Percentiles rank a stretch among this genome's conserved stretches.
Conservation (phyloP, 2,113 vertebrate species). For the Catagonus wagneri region DNA sequence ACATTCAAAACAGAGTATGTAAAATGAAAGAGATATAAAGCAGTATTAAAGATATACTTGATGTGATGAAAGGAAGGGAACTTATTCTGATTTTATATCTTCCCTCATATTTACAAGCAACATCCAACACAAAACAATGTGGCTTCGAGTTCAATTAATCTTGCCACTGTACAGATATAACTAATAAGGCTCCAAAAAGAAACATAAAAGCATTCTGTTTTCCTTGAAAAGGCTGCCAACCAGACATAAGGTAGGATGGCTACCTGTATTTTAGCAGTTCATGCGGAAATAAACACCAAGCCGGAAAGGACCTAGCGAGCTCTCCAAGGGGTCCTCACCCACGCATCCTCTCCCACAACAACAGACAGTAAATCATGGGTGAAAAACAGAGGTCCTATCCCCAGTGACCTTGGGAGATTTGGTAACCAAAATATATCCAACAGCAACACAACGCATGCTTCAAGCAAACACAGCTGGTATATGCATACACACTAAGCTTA, state of each 20-base stretch:
- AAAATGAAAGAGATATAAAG: conserved; percentile 58
- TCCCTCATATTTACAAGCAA: conserved; percentile 45
- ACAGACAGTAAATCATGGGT: neutral
- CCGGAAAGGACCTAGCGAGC: neutral
- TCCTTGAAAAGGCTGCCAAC: conserved; percentile 26
- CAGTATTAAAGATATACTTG: conserved; percentile 50
- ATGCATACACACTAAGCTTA: neutral
- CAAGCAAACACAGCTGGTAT: neutral
- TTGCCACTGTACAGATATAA: conserved; percentile 25
- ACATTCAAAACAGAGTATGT: neutral
- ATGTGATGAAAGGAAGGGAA: conserved; percentile 39
- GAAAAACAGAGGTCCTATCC: neutral
- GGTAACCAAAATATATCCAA: neutral
- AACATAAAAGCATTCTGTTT: conserved; percentile 49
- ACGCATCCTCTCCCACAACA: neutral
- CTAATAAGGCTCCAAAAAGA: conserved; percentile 54
- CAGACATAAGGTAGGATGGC: neutral
- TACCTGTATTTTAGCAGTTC: conserved; percentile 42
- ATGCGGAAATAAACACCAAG: conserved; percentile 61
- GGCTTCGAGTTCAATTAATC: conserved; percentile 43
- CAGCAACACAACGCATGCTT: neutral
- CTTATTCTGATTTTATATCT: conserved; percentile 35
- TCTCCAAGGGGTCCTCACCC: neutral
- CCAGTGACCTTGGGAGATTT: neutral
- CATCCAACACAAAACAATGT: conserved; percentile 14